Conservation (phyloP, 2,113 vertebrate species). For the Sterrhoptilus dennistouni region DNA sequence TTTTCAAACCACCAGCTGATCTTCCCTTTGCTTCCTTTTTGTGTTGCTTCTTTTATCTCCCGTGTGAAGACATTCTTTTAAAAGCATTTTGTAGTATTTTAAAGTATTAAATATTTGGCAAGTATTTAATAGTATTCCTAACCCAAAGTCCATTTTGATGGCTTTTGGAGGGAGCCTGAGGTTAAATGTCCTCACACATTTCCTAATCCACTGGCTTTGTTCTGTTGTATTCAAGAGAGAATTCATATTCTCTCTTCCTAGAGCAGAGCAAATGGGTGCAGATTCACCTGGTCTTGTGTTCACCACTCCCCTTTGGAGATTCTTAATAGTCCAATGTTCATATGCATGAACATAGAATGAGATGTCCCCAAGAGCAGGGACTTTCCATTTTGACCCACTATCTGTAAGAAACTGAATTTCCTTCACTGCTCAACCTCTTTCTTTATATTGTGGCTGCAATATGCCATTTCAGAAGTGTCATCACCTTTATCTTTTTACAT, state of each 20-base stretch:
- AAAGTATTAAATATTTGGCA: neutral
- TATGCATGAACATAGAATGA: neutral
- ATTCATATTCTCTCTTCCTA: neutral
- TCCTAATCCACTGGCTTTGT: neutral
- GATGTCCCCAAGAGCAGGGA: neutral
- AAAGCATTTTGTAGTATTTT: neutral
- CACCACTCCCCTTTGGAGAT: neutral
- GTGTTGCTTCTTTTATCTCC: neutral
- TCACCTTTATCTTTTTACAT: slow-evolving; percentile 67
- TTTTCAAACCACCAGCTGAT: neutral
- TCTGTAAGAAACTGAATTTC: neutral
- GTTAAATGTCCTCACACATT: neutral
- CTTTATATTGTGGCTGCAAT: neutral
- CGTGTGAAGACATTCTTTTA: neutral
- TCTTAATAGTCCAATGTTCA: neutral
- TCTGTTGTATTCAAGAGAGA: neutral
- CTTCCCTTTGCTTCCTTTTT: neutral
- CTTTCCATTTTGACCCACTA: neutral
- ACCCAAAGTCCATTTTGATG: neutral
- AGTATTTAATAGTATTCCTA: neutral
- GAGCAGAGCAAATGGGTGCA: neutral
- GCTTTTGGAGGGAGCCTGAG: neutral
- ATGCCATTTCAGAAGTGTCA: slow-evolving; percentile 15
- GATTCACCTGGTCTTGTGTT: neutral
- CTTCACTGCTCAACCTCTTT: neutral